Conservation (phyloP, 2,113 vertebrate genomes). For the Cavia aperea region DNA sequence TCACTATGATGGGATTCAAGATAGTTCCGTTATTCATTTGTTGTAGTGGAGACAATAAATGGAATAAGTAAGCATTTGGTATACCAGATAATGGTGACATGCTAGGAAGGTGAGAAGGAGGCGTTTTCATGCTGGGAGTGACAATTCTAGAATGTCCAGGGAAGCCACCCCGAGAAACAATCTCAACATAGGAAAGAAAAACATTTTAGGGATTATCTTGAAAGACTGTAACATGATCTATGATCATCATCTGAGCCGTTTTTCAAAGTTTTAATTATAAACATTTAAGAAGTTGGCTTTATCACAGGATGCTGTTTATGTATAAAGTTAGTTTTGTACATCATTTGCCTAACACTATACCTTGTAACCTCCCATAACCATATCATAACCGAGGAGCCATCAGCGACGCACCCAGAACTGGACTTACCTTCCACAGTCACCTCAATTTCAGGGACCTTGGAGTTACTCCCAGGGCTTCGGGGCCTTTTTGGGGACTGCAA, state of each 20-base stretch:
- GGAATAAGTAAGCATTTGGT: not conserved
- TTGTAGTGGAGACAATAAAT: not conserved
- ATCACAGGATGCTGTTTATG: not conserved
- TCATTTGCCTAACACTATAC: not conserved
- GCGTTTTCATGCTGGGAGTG: not conserved
- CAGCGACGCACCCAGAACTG: not conserved
- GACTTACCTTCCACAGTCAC: constrained; percentile 78
- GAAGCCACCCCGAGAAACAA: constrained; percentile 2
- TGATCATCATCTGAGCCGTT: not conserved
- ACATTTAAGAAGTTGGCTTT: not conserved
- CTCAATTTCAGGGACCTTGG: constrained; percentile 76
- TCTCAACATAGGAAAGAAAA: not conserved
- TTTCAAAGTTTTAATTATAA: not conserved
- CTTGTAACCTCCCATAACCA: not conserved
- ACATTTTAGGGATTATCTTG: not conserved
- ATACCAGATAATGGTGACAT: not conserved
- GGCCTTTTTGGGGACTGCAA: constrained; percentile 59
- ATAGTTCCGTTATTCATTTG: not conserved
- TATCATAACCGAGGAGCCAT: not conserved
- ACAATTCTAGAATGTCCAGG: not conserved
- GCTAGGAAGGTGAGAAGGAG: not conserved
- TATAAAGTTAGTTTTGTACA: not conserved
- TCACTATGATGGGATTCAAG: not conserved
- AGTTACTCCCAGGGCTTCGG: constrained; percentile 65
- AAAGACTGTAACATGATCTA: not conserved